Base-by-base conservation (phyloP, 2,888 invertebrate genomes). In the Orthosia incerta region DNA sequence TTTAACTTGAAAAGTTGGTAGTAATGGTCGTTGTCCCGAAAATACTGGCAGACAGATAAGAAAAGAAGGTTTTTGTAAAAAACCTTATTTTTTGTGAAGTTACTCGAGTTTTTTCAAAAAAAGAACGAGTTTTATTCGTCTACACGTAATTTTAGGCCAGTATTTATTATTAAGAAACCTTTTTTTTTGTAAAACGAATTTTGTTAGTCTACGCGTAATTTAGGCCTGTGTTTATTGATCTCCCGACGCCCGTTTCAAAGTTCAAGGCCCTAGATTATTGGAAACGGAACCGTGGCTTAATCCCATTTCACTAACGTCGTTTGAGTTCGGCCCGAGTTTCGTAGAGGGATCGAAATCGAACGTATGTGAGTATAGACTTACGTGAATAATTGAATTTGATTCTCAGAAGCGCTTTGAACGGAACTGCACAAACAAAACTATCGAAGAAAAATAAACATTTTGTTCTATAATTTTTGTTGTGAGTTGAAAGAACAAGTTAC, bases 231-330 rank as follows among this genome's bases (percentile, higher is more conserved):
- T 71, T 68, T 74, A 83, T 64, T 55, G 80, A 82, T 80, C 56
- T 61, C 59, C 62, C n/a, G 61, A 62, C 67, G 75, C 61, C 61
- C 71, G 56, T 60, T 66, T 39, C 20, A 67, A 65, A 67, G 69
- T 55, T 75, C 77, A 80, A 84, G 71, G 82, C 50, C 51, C 31
- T 20, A n/a, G 48, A 46, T 66, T 74, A 72, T 73, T 72, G 55
- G 55, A 59, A 59, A 66, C 53, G 64, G 67, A 67, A 77, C 20
- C 61, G 26, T 26, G 46, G 59, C 51, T 66, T 76, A 69, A 81
- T 71, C 60, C 71, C n/a, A 64, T 82, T 82, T 71, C 66, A 74
- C 80, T 82, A 57, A 61, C 67, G n/a, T 71, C 51, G 53, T 71
- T 60, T 18, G 26, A 20, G 20, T 45, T 45, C 60, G 45, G 15